A percentile compares a stretch with the other conserved stretches of the same genome.
Evolutionary conservation across 2,888 invertebrate genomes (phyloP).

Genomic region (Drosophila meridionalis): DNA sequence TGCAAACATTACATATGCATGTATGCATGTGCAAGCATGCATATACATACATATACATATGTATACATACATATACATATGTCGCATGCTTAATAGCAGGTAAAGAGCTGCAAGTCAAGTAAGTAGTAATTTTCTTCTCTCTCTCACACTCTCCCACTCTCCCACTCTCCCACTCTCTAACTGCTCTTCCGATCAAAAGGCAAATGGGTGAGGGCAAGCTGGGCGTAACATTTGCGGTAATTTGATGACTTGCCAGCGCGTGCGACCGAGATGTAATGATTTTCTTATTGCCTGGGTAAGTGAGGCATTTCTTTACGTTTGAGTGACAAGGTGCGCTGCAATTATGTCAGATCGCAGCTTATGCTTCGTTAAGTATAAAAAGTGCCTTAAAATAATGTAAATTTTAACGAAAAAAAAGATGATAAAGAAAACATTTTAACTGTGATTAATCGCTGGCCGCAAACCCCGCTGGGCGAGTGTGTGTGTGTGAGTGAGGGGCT

Average conservation of each 20-base stretch:
- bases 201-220: not conserved
- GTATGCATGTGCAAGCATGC: no score
- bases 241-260: not conserved
- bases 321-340: conserved; percentile 19
- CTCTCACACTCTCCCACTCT: not conserved
- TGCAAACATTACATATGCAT: not conserved
- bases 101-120: not conserved
- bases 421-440: conserved; percentile 47
- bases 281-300: conserved; percentile 22
- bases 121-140: not conserved
- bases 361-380: not conserved
- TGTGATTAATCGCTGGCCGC: conserved; percentile 59
- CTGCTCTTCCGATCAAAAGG: not conserved
- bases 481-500: conserved; percentile 18
- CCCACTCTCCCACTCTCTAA: not conserved
- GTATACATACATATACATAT: not conserved
- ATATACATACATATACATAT: not conserved
- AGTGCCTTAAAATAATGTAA: conserved; percentile 45
- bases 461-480: conserved; percentile 18
- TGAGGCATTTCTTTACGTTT: conserved; percentile 21
- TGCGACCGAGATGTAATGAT: conserved; percentile 10
- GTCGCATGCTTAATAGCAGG: not conserved
- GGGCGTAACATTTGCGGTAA: conserved; percentile 5
- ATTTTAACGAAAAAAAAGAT: conserved; percentile 36
- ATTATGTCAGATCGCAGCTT: conserved; percentile 36